Conservation (phyloP, 2,888 invertebrate species). For the Acanthoscelides obtectus region DNA sequence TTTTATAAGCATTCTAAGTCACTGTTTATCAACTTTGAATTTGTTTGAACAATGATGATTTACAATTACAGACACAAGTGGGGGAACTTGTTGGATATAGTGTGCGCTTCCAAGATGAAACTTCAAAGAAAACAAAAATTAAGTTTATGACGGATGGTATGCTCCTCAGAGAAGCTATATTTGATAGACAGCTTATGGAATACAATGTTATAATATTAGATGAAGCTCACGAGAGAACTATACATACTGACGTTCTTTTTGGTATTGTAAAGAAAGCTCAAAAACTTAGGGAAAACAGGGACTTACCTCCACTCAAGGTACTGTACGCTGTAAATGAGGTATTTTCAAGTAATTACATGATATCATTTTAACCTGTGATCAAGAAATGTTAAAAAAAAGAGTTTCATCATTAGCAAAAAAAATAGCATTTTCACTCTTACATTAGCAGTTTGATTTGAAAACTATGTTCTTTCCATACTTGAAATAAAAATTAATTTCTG, state of each 20-base stretch:
- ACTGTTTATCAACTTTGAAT: neutral
- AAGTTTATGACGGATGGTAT: constrained; percentile 95
- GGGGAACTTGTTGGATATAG: constrained; percentile 57
- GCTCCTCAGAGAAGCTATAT: constrained; percentile 84
- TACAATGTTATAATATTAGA: constrained; percentile 86
- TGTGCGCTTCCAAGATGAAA: constrained; percentile 89
- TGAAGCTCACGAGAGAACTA: constrained; percentile 93
- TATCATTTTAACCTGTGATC: too few relatives aligned
- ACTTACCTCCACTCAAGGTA: constrained; percentile 63
- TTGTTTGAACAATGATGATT: neutral
- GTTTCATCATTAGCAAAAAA: too few relatives aligned
- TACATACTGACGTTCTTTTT: constrained; percentile 90
- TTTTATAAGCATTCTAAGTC: too few relatives aligned
- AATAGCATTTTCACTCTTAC: too few relatives aligned
- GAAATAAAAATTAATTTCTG: too few relatives aligned
- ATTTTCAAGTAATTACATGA: neutral
- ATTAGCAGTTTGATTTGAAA: too few relatives aligned
- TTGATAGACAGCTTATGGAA: constrained; percentile 66
- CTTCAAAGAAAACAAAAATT: constrained; percentile 74
- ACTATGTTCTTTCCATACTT: too few relatives aligned
- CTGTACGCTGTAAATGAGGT: neutral
- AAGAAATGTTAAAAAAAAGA: too few relatives aligned
- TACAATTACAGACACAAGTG: constrained; percentile 32
- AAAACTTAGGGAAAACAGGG: constrained; percentile 59
- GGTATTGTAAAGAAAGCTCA: constrained; percentile 90